Percentiles rank a stretch among this genome's conserved stretches.
Conservation (phyloP, 1,140 invertebrate genomes). For the Saxidomus purpurata region DNA sequence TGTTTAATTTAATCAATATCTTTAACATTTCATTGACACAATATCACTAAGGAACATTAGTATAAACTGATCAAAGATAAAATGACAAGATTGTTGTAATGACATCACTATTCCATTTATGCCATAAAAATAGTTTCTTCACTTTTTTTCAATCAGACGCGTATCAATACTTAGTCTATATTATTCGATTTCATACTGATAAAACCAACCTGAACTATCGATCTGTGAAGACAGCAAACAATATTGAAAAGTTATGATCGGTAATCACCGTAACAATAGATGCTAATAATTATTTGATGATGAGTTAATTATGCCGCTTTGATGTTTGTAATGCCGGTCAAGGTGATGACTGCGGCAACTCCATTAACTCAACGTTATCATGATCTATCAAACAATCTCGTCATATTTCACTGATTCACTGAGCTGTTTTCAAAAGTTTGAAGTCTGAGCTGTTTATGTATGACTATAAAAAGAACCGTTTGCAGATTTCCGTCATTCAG, state of each 20-base stretch:
- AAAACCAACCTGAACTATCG: not conserved
- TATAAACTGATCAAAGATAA: no score
- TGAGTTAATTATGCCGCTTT: slow-evolving; percentile 4
- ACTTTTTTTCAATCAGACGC: no score
- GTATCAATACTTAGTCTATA: no score
- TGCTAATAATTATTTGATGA: slow-evolving; percentile 11
- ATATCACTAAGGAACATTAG: no score
- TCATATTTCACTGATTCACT: not conserved
- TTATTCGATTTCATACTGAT: no score
- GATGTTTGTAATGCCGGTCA: not conserved
- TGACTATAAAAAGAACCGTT: not conserved
- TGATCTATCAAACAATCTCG: slow-evolving; percentile 9
- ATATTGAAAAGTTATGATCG: slow-evolving; percentile 31
- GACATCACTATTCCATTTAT: no score
- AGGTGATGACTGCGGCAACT: not conserved
- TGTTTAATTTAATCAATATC: no score
- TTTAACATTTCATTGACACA: no score
- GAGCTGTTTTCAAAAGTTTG: slow-evolving; percentile 27
- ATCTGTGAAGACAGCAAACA: slow-evolving; percentile 25
- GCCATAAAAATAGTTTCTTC: no score
- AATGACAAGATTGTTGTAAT: no score
- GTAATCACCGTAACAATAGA: slow-evolving; percentile 10
- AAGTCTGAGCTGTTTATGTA: no score
- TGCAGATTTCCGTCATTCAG: not conserved
- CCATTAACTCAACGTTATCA: slow-evolving; percentile 42